Base-by-base conservation (phyloP, 2,113 vertebrate species). In the Hymenochirus boettgeri region DNA sequence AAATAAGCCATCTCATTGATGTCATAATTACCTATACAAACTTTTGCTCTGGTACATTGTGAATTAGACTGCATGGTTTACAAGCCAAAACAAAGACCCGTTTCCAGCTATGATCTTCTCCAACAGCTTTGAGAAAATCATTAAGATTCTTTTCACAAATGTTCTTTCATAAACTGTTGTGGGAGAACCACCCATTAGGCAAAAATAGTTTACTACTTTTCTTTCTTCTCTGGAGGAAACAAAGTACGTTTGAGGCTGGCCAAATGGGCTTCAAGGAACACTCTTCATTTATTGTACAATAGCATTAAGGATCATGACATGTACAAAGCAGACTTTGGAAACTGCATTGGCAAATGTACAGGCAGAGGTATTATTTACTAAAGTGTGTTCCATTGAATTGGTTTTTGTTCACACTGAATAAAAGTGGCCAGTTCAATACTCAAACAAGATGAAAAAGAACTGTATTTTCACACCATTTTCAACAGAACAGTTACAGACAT, bases 131-230 rank as follows among this genome's bases (percentile, higher is more conserved):
- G 75, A 86, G 79, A 80, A 80, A 79, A 81, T 74, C 83, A 84
- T 90, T 90, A 88, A 85, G 81, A 92, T 90, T 89, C 86, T 84
- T 81, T 83, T 88, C 89, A 91, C 90, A 90, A 85, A 89, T 88
- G 85, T 86, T 89, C 89, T 90, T 90, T 91, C 86, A 88, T 91
- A 89, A 88, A 88, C 83, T 79, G 77, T 87, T 86, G 83, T 82
- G 82, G 81, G 85, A 89, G 86, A 90, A 86, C 83, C 82, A 85
- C n/a, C n/a, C 83, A 82, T 86, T 83, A 82, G 88, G 83, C 79
- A 86, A 83, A 87, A 85, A 82, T 86, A 82, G 82, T 86, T 86
- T 84, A 85, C 85, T 82, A 84, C 82, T 85, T 77, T 78, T 80
- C 78, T 87, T 84, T 85, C 86, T 85, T 89, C 83, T 84, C 80